Percentiles rank a stretch among this genome's conserved stretches.
Conservation (phyloP, 2,888 invertebrate species). For the Drosophila robusta region DNA sequence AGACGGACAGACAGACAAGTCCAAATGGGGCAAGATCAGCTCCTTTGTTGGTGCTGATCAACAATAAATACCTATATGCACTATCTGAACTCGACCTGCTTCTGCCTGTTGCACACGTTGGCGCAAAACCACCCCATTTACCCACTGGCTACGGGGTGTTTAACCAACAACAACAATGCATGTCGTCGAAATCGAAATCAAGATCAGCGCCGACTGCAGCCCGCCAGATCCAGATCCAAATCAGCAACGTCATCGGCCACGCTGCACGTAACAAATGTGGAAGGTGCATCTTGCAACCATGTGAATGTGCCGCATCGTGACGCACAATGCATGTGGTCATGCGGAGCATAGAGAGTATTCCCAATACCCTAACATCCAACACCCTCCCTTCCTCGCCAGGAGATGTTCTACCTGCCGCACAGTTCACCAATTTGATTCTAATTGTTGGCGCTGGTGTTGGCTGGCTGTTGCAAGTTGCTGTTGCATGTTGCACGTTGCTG, state of each 20-base stretch:
- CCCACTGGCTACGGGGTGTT: neutral
- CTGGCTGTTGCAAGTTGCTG: constrained; percentile 6
- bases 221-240: constrained; percentile 53
- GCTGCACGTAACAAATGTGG: constrained; percentile 71
- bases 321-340: constrained; percentile 68
- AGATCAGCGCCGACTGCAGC: constrained; percentile 64
- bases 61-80: no score
- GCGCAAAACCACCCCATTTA: no score
- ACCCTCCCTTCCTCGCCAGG: neutral
- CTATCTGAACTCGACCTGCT: no score
- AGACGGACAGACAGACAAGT: no score
- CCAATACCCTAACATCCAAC: constrained; percentile 8
- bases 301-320: constrained; percentile 61
- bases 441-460: constrained; percentile 58
- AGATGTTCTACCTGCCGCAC: constrained; percentile 17
- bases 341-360: constrained; percentile 19
- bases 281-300: constrained; percentile 42
- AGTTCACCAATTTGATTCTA: constrained; percentile 69
- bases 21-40: no score
- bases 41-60: no score
- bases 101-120: no score
- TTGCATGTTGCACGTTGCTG: constrained; percentile 15
- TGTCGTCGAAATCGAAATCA: constrained; percentile 78
- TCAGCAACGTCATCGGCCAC: constrained; percentile 74
- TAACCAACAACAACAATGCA: constrained; percentile 52